Base-by-base conservation (phyloP, 2,797 vertebrate species). In the Sebastes alutus region DNA sequence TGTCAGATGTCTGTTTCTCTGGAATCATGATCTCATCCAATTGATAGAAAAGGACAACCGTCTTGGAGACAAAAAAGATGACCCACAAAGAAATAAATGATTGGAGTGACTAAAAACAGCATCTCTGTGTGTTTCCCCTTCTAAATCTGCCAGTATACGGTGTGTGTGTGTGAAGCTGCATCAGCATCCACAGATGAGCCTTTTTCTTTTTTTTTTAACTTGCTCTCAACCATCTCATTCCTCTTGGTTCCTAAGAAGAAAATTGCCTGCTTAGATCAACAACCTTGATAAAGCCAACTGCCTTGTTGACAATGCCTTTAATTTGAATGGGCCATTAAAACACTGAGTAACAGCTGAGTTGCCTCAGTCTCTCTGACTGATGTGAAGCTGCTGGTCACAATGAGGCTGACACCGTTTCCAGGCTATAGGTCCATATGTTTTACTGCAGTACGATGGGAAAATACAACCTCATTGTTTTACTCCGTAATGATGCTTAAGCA, bases 271-370 rank as follows among this genome's bases (percentile, higher is more conserved):
- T 86, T 49, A 54, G 74, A 86, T 84, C 59, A 78, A 76, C 79
- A 80, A 42, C 46, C 54, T 29, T 68, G 79, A 85, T 80, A 59
- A 66, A 83, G 61, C 46, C 77, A 86, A 77, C 67, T 72, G 79
- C 67, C 77, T 81, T 81, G 81, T 82, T 84, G 78, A 86, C 81
- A 62, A 20, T 74, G 71, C 58, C 65, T 81, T 82, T 84, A 68
- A 83, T 88, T 78, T 78, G 73, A 88, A 77, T 30, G 55, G 75
- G 64, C 78, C 61, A 72, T 89, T 91, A 82, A 86, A 80, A 76
- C 59, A 55, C 7, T 52, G 59, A 38, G 63, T 52, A 72, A 35
- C 59, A 60, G 76, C 69, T 22, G 32, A 73, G 33, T 13, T 20
- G 46, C 46, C 35, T 72, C 62, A 49, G 72, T 70, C 42, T 73